A percentile compares a stretch with the other conserved stretches of the same genome.
Evolutionary conservation across 37 sponge, comb jelly and placozoan genomes (phyloP).

Genomic region (Mnemiopsis leidyi): DNA sequence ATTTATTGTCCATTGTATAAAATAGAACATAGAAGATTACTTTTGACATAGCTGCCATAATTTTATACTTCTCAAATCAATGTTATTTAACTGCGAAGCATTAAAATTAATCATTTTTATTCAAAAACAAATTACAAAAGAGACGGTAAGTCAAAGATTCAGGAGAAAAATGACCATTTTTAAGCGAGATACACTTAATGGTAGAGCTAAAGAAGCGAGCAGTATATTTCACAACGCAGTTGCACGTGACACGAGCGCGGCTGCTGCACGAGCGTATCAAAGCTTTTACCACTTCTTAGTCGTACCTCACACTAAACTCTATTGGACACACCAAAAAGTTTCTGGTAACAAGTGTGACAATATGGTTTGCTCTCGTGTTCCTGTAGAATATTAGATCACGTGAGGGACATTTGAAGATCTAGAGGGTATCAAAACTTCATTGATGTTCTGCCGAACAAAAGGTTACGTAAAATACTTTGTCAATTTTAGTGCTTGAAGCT

Average conservation of each 20-base stretch:
- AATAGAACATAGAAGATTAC: background rate
- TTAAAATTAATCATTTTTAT: background rate
- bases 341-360: constrained; percentile 91
- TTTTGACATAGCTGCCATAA: background rate
- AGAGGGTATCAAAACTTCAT: no score
- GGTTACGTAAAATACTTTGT: no score
- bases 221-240: no score
- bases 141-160: background rate
- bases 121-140: background rate
- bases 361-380: constrained; percentile 88
- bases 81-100: background rate
- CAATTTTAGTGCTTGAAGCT: no score
- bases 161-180: background rate
- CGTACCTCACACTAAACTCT: background rate
- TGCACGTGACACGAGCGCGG: no score
- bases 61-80: background rate
- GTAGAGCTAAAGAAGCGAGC: no score
- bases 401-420: no score
- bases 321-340: constrained; percentile 81
- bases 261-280: no score
- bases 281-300: no score
- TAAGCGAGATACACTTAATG: no score
- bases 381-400: background rate
- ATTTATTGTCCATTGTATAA: background rate
- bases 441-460: no score